Evolutionary conservation across 2,113 vertebrate species (phyloP).

Genomic region (Pituophis catenifer): DNA sequence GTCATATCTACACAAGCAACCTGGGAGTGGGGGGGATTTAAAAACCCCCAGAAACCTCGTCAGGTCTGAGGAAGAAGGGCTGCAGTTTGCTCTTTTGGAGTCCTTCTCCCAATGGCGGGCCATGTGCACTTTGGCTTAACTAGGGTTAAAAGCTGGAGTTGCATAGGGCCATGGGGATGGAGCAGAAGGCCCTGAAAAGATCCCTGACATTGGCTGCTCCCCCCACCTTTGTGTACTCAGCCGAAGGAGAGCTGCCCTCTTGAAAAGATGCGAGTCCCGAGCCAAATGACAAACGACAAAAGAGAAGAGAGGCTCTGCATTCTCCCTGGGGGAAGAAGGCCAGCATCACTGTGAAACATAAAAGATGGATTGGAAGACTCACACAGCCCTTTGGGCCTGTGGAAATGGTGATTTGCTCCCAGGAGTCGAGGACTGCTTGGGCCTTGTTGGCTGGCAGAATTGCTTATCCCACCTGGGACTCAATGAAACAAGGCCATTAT

Average conservation of each 20-base stretch:
- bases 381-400: neutral
- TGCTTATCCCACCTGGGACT: neutral
- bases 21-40: neutral
- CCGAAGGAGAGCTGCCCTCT: neutral
- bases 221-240: neutral
- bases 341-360: neutral
- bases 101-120: neutral
- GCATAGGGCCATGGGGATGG: neutral
- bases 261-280: neutral
- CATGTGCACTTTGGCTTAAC: neutral
- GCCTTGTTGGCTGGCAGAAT: neutral
- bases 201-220: neutral
- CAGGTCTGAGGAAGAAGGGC: neutral
- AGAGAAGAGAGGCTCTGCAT: neutral
- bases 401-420: neutral
- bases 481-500: neutral
- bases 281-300: neutral
- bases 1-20: neutral
- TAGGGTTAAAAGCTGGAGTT: neutral
- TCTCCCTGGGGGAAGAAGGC: neutral
- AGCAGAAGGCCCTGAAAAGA: neutral
- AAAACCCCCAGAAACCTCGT: neutral
- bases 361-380: neutral
- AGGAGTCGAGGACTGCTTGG: neutral
- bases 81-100: neutral